phyloP scores from a whole-genome alignment of 2,888 invertebrate genomes.

The Cyclophora albipunctata region DNA sequence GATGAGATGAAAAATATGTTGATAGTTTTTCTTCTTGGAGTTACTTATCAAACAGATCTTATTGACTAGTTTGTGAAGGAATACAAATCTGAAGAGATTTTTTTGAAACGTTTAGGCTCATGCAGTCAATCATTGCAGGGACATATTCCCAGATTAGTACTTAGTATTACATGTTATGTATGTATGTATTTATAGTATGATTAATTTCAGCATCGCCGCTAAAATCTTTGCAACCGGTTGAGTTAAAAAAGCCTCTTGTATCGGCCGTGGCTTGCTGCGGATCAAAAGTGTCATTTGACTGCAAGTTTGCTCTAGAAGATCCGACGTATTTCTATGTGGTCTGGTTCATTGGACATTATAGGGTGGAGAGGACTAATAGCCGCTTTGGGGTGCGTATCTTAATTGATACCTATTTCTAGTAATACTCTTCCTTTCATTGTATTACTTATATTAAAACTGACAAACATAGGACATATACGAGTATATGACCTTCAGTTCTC shows the following conservation, averaged over 20 bases:
- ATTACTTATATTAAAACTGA: too few species aligned
- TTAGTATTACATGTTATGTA: not conserved
- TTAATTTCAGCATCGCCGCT: conserved; percentile 9
- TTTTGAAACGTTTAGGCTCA: not conserved
- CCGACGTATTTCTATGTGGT: conserved; percentile 24
- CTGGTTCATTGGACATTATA: conserved; percentile 30
- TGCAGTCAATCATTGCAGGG: not conserved
- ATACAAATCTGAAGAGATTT: too few species aligned
- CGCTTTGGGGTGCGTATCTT: conserved; percentile 28
- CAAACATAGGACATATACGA: too few species aligned
- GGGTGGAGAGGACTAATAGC: conserved; percentile 27
- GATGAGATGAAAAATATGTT: too few species aligned
- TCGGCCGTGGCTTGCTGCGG: conserved; percentile 26
- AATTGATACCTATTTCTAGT: too few species aligned
- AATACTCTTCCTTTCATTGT: too few species aligned
- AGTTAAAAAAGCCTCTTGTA: conserved; percentile 14
- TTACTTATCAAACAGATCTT: not conserved
- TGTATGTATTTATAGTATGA: not conserved
- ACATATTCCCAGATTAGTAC: not conserved
- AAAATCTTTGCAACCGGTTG: conserved; percentile 4
- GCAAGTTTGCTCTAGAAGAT: conserved; percentile 22
- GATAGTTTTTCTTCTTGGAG: not conserved
- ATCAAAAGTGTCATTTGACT: conserved; percentile 21
- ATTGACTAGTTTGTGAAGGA: not conserved
- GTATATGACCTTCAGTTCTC: too few species aligned